Evolutionary conservation across 2,113 vertebrate genomes (phyloP).

Genomic region (Prinia subflava): DNA sequence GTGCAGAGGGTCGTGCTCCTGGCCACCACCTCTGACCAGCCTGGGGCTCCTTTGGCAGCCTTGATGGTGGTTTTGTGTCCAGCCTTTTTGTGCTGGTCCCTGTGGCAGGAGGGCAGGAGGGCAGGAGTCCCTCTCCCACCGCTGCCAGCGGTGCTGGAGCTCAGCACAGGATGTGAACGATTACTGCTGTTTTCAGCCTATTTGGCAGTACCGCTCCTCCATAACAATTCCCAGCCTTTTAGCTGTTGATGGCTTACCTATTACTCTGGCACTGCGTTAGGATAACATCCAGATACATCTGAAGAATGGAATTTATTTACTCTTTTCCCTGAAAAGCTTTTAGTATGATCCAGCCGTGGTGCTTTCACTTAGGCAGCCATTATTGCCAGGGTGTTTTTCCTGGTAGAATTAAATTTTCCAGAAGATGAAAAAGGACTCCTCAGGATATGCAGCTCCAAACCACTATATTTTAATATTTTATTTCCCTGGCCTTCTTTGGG

Average conservation of each 20-base stretch:
- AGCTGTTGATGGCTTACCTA: constrained; percentile 56
- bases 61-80: fast-evolving
- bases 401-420: constrained; percentile 58
- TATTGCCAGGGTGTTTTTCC: constrained; percentile 7
- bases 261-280: constrained; percentile 50
- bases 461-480: neutral
- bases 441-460: neutral
- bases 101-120: neutral
- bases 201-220: constrained; percentile 42
- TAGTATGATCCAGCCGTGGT: constrained; percentile 53
- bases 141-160: neutral
- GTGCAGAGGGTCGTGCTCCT: neutral
- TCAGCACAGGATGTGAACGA: neutral
- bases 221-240: constrained; percentile 55
- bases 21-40: neutral
- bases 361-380: constrained; percentile 30
- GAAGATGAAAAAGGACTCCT: constrained; percentile 27
- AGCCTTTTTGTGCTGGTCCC: neutral
- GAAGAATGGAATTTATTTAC: constrained; percentile 68
- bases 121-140: neutral
- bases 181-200: constrained; percentile 18
- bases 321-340: constrained; percentile 70
- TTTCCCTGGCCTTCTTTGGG: neutral
- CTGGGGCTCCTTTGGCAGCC: neutral
- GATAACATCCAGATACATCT: constrained; percentile 57